These are phyloP conservation scores for Lordiphosa andalusiaca DNA, from an alignment of 2,888 invertebrate species.

Conservation along the genomic window DNA sequence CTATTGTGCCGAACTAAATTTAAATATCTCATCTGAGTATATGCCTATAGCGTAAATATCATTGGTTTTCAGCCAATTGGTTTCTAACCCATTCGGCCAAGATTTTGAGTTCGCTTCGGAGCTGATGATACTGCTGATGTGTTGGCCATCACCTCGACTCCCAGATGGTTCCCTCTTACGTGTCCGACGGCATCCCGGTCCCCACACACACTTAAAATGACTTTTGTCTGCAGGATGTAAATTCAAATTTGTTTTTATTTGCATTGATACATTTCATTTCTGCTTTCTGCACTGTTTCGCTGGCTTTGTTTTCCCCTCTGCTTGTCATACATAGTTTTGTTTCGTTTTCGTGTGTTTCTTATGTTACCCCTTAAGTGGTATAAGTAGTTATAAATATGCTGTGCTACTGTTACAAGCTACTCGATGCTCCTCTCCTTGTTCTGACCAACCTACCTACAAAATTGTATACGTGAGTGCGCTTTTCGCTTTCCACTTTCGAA, in stretches of 20 bases:
- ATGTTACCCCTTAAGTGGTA: conserved; percentile 51
- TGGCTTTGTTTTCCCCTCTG: conserved; percentile 17
- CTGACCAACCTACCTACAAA: conserved; percentile 25
- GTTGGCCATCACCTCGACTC: too few species aligned
- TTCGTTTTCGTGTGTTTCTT: conserved; percentile 36
- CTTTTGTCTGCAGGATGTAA: conserved; percentile 16
- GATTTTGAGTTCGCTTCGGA: too few species aligned
- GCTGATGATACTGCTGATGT: too few species aligned
- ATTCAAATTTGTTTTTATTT: conserved; percentile 54
- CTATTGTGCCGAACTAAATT: too few species aligned
- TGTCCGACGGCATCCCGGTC: too few species aligned
- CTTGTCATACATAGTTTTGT: conserved; percentile 23
- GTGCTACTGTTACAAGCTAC: conserved; percentile 61
- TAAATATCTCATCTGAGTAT: too few species aligned
- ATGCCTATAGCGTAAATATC: too few species aligned
- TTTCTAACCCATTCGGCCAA: too few species aligned
- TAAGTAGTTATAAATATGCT: conserved; percentile 57
- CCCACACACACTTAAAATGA: background rate
- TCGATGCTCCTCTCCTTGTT: conserved; percentile 41
- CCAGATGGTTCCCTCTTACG: too few species aligned
- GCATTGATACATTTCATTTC: conserved; percentile 52
- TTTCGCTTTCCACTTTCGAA: conserved; percentile 5
- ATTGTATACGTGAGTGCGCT: conserved; percentile 8
- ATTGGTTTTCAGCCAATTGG: too few species aligned
- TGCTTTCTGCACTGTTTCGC: conserved; percentile 21